Conservation (phyloP, 2,797 vertebrate genomes). For the Peromyscus nudipes region DNA sequence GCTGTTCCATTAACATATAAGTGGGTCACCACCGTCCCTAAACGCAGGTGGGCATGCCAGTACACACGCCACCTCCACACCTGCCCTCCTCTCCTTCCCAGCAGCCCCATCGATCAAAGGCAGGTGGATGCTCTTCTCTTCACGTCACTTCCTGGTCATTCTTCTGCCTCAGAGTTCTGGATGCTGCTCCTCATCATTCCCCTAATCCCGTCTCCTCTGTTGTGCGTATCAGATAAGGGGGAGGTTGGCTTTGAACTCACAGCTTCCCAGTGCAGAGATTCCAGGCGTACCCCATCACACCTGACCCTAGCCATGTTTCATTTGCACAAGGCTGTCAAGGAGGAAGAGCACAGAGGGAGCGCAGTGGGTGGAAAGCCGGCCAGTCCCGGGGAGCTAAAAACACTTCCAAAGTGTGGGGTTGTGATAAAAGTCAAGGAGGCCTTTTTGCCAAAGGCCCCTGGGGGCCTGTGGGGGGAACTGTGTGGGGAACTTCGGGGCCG, state of each 20-base stretch:
- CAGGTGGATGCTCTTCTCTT: not conserved
- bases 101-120: no score
- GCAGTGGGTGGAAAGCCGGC: accelerated
- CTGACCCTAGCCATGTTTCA: not conserved
- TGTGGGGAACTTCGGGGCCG: not conserved
- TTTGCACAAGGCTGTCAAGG: not conserved
- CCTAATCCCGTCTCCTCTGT: not conserved
- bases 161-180: not conserved
- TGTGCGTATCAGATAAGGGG: not conserved
- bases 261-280: not conserved
- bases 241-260: not conserved
- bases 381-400: not conserved
- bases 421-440: not conserved
- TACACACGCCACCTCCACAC: no score
- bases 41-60: no score
- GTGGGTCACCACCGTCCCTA: no score
- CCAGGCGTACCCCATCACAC: not conserved
- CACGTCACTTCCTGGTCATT: not conserved
- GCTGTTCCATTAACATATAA: not conserved
- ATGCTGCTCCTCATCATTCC: not conserved
- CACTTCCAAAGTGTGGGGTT: not conserved
- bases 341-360: not conserved
- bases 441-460: not conserved
- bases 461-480: not conserved
- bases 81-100: not conserved